phyloP scores from a whole-genome alignment of 2,797 vertebrate genomes.

The Chloroceryle amazona region DNA sequence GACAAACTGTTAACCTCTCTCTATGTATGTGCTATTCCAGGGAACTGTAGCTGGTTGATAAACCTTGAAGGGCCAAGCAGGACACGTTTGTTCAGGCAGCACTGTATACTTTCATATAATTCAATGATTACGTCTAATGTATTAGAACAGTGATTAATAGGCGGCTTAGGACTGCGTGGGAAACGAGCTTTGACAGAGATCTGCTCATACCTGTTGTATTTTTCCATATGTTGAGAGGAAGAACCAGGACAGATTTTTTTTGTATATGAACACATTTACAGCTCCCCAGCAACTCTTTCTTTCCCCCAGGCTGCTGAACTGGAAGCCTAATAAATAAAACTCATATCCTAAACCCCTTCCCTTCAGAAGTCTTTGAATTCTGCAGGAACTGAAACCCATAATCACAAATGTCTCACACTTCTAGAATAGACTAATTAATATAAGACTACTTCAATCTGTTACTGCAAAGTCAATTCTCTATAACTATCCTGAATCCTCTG shows the following conservation, averaged over 20 bases:
- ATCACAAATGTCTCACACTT: neutral
- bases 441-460: neutral
- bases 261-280: neutral
- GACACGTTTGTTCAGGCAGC: neutral
- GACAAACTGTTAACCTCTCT: neutral
- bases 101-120: neutral
- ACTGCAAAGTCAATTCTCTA: neutral
- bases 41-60: neutral
- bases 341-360: neutral
- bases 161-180: neutral
- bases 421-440: neutral
- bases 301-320: neutral
- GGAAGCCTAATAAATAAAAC: neutral
- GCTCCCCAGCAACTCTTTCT: neutral
- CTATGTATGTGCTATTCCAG: neutral
- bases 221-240: neutral
- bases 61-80: neutral
- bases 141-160: neutral
- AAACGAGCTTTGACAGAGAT: neutral
- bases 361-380: neutral
- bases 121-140: neutral
- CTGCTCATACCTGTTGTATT: neutral
- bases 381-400: neutral
- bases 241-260: neutral
- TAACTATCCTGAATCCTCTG: neutral